Evolutionary conservation across 2,888 invertebrate species (phyloP).

Genomic region (Eurytoma adleriae): DNA sequence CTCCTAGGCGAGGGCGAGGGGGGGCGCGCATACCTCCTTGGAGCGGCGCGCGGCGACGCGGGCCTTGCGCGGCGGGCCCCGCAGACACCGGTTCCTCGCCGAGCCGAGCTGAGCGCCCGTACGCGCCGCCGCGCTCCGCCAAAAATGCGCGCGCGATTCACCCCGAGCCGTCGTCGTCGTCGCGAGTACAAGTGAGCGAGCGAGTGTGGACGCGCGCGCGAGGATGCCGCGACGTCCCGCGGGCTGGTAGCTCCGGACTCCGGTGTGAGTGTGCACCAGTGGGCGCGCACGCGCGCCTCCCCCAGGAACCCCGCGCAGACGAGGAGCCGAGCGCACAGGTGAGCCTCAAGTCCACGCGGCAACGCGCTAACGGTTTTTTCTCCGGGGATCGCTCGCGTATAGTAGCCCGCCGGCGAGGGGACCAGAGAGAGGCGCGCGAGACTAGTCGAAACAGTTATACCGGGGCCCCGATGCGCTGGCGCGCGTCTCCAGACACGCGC

Average conservation of each 20-base stretch:
- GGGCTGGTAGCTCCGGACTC: too few species aligned
- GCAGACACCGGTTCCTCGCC: slow-evolving; percentile 42
- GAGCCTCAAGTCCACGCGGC: slow-evolving; percentile 57
- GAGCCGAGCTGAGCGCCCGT: slow-evolving; percentile 15
- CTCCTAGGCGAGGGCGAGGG: slow-evolving; percentile 33
- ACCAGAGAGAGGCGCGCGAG: slow-evolving; percentile 39
- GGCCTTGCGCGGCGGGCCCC: neutral
- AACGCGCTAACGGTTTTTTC: slow-evolving; percentile 74
- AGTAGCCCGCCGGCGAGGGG: slow-evolving; percentile 66
- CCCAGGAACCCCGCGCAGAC: too few species aligned
- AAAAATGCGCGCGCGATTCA: neutral
- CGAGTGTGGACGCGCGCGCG: neutral
- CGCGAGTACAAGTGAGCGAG: too few species aligned
- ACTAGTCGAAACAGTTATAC: slow-evolving; percentile 65
- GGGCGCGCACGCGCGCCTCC: too few species aligned
- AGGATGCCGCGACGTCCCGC: too few species aligned
- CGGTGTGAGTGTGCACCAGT: too few species aligned
- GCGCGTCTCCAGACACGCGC: neutral
- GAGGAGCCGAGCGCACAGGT: neutral
- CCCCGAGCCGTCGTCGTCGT: neutral
- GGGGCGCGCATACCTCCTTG: slow-evolving; percentile 23
- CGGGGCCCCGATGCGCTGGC: neutral
- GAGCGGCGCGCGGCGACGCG: slow-evolving; percentile 15
- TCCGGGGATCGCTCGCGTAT: slow-evolving; percentile 58
- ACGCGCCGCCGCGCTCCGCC: slow-evolving; percentile 19